Percentiles rank a stretch among this genome's conserved stretches.
These are phyloP conservation scores for Drosophila heteroneura DNA, from an alignment of 2,888 invertebrate genomes.

Conservation along the genomic window DNA sequence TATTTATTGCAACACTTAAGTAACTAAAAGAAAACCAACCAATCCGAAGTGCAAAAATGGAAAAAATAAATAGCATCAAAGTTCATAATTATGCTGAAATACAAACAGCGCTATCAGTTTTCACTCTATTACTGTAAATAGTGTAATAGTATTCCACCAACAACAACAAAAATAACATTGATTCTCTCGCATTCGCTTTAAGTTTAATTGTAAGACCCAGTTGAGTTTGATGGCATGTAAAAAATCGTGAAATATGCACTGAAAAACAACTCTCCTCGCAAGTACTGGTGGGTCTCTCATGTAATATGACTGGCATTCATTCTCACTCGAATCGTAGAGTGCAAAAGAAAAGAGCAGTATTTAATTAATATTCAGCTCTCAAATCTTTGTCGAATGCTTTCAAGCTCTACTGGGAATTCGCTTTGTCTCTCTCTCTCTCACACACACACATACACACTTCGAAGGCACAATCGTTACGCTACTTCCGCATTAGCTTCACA, in stretches of 20 bases:
- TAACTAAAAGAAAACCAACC: slow-evolving; percentile 55
- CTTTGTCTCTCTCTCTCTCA: slow-evolving; percentile 1
- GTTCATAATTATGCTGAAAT: slow-evolving; percentile 60
- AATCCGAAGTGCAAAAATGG: slow-evolving; percentile 58
- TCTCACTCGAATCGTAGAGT: slow-evolving; percentile 7
- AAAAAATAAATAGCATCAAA: slow-evolving; percentile 65
- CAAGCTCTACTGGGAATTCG: slow-evolving; percentile 7
- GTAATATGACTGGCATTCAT: slow-evolving; percentile 30
- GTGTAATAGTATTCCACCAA: slow-evolving; percentile 49
- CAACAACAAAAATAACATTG: slow-evolving; percentile 32
- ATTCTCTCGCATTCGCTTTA: slow-evolving; percentile 32
- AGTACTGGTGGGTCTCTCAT: slow-evolving; percentile 8
- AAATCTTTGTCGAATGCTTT: neutral
- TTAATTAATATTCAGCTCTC: neutral
- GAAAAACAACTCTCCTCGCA: neutral
- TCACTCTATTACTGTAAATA: slow-evolving; percentile 46
- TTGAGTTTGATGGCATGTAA: slow-evolving; percentile 15
- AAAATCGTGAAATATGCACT: slow-evolving; percentile 32
- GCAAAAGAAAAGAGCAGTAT: neutral
- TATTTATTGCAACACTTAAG: slow-evolving; percentile 73
- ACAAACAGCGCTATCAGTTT: slow-evolving; percentile 39
- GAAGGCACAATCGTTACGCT: slow-evolving; percentile 22
- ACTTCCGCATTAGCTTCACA: slow-evolving; percentile 51
- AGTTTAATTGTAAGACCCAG: slow-evolving; percentile 23
- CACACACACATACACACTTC: neutral